Base-by-base conservation (phyloP, 2,888 invertebrate species). In the Athetis lepigone region DNA sequence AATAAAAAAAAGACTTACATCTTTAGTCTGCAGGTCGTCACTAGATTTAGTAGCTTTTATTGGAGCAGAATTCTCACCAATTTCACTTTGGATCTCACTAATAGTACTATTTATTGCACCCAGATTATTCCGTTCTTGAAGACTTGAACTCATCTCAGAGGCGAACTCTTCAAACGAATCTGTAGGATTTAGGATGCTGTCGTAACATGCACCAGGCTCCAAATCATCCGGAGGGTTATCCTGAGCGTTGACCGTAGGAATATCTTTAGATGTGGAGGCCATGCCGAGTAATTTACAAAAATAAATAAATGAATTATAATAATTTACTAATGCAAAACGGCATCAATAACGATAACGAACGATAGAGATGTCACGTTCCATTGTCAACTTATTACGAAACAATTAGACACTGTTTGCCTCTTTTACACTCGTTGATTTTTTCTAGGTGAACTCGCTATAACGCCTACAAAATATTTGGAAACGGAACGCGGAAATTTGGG, bases 151-250 rank as follows among this genome's bases (percentile, higher is more conserved):
- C 95, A 97, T 96, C 85, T 96, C 96, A 9, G 93, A 92, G 43
- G 96, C 96, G 79, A 97, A 96, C 78, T 97, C 97, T 75, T 97
- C 97, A 79, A 96, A 96, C 19, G 96, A 96, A 87, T 97, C 97
- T 7, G 97, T 96, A 1, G 97, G 96, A 54, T 97, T 96, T 40
- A 98, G 91, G 88, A 97, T 96, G 80, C 96, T 96, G 85, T 97
- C 97, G 4, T 86, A 83, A 73, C 94, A 95, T 29, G 94, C 94
- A 4, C 95, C 95, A 8, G 95, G 95, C 78, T 93, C 94, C 21
- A 94, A 74, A 29, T 90, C 91, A 70, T 87, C 86, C 11, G 88
- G 71, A 9, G 85, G 84, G 60, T 83, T 86, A 37, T 86, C 88
- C 16, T 84, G 79, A 11, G 65, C 82, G 19, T 79, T 73, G 58